A percentile compares a stretch with the other conserved stretches of the same genome.
Conservation (phyloP, 2,888 invertebrate genomes). For the Leptogaster cylindrica region DNA sequence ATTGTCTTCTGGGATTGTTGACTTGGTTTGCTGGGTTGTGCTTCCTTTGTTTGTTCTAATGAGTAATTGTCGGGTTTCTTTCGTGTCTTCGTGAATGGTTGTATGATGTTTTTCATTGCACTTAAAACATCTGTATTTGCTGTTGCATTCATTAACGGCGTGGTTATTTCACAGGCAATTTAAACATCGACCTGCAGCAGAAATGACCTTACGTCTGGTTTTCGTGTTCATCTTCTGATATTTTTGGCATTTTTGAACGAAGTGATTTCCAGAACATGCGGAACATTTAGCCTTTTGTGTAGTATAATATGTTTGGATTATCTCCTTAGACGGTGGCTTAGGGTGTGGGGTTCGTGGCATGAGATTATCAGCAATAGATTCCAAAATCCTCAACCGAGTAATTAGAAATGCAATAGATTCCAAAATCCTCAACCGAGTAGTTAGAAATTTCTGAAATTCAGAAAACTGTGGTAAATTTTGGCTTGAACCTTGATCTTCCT, state of each 20-base stretch:
- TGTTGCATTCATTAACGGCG: neutral
- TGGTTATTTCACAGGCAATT: neutral
- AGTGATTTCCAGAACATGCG: neutral
- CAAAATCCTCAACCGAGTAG: too few relatives aligned
- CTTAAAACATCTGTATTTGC: neutral
- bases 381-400: neutral
- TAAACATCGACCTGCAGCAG: neutral
- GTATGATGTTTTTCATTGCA: neutral
- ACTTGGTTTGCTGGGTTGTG: neutral
- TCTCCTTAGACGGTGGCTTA: too few relatives aligned
- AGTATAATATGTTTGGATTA: neutral
- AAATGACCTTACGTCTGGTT: neutral
- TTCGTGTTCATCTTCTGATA: neutral
- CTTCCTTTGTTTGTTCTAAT: neutral
- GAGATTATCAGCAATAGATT: neutral
- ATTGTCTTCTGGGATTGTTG: neutral
- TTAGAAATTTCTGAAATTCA: neutral
- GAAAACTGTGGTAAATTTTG: neutral
- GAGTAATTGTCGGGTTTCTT: neutral
- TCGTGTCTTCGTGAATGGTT: neutral
- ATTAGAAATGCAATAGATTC: too few relatives aligned
- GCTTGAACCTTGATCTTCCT: neutral
- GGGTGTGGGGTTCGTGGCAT: neutral
- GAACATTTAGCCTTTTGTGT: neutral
- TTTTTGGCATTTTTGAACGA: neutral